Conservation (phyloP, 2,797 vertebrate species). For the Thaleichthys pacificus region DNA sequence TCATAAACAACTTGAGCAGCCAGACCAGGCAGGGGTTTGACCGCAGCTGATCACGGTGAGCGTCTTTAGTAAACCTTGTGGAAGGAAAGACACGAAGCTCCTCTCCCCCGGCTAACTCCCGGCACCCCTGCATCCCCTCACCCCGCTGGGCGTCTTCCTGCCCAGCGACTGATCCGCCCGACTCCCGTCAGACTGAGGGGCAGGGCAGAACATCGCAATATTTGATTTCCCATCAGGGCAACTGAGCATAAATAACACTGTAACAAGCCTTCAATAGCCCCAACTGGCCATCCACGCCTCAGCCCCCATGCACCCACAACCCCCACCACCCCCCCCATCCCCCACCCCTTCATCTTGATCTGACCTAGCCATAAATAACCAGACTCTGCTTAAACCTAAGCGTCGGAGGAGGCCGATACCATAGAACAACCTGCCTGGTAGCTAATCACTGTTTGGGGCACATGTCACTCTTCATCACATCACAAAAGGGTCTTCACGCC, state of each 20-base stretch:
- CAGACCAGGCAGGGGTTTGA: background rate
- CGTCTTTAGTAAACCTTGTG: conserved; percentile 63
- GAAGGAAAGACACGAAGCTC: conserved; percentile 65
- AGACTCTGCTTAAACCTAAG: conserved; percentile 38
- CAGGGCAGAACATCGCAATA: conserved; percentile 67
- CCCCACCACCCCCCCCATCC: conserved; percentile 6
- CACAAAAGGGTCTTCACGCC: conserved; percentile 36
- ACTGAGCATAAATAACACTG: conserved; percentile 63
- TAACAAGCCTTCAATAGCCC: conserved; percentile 63
- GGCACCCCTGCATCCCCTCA: conserved; percentile 42
- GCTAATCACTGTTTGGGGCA: conserved; percentile 59
- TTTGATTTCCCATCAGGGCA: conserved; percentile 69
- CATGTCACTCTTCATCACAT: conserved; percentile 47
- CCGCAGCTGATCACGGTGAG: conserved; percentile 33
- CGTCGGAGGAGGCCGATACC: conserved; percentile 34
- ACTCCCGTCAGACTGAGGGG: conserved; percentile 64
- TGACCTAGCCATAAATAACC: conserved; percentile 38
- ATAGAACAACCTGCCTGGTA: conserved; percentile 47
- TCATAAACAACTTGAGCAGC: background rate
- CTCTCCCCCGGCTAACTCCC: conserved; percentile 42
- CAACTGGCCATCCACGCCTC: conserved; percentile 27
- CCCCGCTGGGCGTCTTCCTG: conserved; percentile 61
- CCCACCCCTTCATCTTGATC: conserved; percentile 28
- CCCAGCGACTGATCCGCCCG: conserved; percentile 63
- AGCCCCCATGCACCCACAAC: conserved; percentile 1